phyloP scores from a whole-genome alignment of 1,140 invertebrate species.

The Sminthurides bifidus region DNA sequence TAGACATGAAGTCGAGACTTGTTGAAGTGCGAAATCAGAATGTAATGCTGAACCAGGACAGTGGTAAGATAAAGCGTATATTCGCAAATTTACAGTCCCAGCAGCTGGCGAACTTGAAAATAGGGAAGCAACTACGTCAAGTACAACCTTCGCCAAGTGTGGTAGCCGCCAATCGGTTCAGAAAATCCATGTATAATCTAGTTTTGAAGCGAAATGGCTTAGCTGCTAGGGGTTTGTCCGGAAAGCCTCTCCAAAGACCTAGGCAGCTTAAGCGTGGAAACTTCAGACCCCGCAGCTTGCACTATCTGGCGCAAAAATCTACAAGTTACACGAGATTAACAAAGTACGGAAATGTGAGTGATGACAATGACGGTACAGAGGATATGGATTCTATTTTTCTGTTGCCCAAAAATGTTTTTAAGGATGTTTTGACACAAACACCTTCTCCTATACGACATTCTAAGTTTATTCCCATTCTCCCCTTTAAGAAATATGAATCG shows the following conservation, averaged over 20 bases:
- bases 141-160: background rate
- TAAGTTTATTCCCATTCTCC: background rate
- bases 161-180: constrained; percentile 3
- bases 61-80: background rate
- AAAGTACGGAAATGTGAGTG: background rate
- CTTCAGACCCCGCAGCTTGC: background rate
- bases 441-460: background rate
- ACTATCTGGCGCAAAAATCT: background rate
- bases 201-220: background rate
- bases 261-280: background rate
- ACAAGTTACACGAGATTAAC: background rate
- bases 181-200: background rate
- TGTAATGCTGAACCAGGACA: background rate
- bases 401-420: background rate
- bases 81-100: background rate
- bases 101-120: background rate
- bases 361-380: background rate
- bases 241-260: background rate
- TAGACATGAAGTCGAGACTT: constrained; percentile 3
- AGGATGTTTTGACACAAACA: background rate
- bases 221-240: background rate
- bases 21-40: constrained; percentile 3
- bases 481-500: background rate
- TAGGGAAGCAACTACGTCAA: background rate
- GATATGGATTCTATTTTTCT: background rate